A percentile compares a stretch with the other conserved stretches of the same genome.
Conservation (phyloP, 2,113 vertebrate genomes). For the Gopherus flavomarginatus region DNA sequence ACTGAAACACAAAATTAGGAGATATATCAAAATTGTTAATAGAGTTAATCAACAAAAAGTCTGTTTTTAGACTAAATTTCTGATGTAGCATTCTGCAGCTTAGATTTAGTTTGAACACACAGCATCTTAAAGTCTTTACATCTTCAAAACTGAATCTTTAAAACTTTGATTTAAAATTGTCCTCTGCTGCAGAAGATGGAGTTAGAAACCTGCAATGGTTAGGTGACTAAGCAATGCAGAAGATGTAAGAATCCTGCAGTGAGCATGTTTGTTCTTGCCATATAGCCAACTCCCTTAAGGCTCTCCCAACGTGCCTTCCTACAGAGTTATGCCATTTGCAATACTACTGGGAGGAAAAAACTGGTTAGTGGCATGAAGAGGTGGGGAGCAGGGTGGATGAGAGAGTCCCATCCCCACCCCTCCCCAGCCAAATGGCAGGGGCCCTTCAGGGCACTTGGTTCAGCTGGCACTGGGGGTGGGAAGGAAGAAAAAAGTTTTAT, state of each 20-base stretch:
- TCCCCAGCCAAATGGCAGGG: background rate
- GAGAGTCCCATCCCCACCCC: background rate
- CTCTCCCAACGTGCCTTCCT: background rate
- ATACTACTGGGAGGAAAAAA: constrained; percentile 27
- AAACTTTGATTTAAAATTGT: background rate
- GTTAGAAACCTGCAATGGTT: background rate
- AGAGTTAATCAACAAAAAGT: background rate
- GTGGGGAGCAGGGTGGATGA: background rate
- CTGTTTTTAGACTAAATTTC: background rate
- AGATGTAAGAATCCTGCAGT: background rate
- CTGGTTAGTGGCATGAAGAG: rapidly evolving
- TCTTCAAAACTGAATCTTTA: background rate
- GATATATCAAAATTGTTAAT: background rate
- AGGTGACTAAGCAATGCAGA: constrained; percentile 25
- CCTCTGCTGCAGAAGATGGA: background rate
- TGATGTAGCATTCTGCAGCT: background rate
- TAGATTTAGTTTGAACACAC: background rate
- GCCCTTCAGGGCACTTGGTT: background rate
- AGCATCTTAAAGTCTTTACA: background rate
- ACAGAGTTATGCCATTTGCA: background rate
- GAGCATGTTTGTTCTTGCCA: constrained; percentile 50
- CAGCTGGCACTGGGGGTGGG: rapidly evolving
- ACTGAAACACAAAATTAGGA: background rate
- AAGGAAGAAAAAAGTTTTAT: background rate
- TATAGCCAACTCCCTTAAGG: background rate